These are phyloP conservation scores for Danio jaintianensis DNA, from an alignment of 2,797 vertebrate genomes.

Conservation along the genomic window DNA sequence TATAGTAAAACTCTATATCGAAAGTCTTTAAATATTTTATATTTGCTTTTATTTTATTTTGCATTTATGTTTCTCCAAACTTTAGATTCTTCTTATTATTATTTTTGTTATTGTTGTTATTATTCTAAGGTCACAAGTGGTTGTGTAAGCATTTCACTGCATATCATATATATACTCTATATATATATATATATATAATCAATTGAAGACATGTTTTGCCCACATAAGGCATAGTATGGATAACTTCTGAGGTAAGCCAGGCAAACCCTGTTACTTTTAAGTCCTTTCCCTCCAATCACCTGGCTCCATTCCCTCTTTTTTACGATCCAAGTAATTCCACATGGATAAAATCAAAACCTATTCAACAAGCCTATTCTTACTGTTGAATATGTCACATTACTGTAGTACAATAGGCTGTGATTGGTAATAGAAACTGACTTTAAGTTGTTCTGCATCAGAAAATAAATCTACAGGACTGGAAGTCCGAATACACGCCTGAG, in stretches of 20 bases:
- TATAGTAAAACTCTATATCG: too few species aligned
- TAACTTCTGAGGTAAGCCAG: slow-evolving; percentile 2
- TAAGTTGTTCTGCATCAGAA: neutral
- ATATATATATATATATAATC: neutral
- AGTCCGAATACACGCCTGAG: too few species aligned
- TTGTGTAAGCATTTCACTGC: too few species aligned
- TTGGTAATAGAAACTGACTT: neutral
- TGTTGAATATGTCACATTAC: neutral
- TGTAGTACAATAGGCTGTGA: neutral
- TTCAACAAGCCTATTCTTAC: neutral
- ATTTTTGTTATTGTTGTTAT: too few species aligned
- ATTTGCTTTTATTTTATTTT: too few species aligned
- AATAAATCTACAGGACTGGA: too few species aligned
- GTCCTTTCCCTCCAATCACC: neutral
- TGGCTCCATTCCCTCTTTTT: neutral
- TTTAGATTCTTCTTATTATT: too few species aligned
- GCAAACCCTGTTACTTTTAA: neutral
- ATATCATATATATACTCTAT: too few species aligned
- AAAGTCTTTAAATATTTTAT: too few species aligned
- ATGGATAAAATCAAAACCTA: neutral
- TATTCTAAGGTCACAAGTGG: too few species aligned
- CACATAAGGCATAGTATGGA: neutral
- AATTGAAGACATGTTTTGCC: neutral
- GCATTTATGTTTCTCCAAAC: too few species aligned
- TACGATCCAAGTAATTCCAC: neutral